Percentiles rank a stretch among this genome's conserved stretches.
Evolutionary conservation across 2,113 vertebrate species (phyloP).

Genomic region (Proteles cristata): DNA sequence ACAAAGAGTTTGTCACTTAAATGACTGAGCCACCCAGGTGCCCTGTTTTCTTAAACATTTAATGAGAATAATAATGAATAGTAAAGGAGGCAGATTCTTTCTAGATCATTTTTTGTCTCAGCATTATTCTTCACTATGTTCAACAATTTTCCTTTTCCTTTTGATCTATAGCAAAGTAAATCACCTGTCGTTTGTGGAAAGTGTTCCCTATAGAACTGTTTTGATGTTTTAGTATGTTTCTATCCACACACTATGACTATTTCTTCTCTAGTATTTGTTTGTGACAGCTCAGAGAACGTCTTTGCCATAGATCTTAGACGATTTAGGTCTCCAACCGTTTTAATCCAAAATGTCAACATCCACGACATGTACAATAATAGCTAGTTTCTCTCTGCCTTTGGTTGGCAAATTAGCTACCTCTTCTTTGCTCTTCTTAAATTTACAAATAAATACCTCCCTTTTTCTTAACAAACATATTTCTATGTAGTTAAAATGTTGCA

Average conservation of each 20-base stretch:
- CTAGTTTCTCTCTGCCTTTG: background rate
- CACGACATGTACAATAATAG: background rate
- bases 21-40: too few relatives aligned
- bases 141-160: background rate
- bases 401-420: background rate
- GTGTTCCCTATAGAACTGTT: background rate
- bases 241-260: background rate
- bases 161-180: background rate
- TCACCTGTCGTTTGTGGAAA: background rate
- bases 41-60: background rate
- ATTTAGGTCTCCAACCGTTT: constrained; percentile 25
- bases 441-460: constrained; percentile 3
- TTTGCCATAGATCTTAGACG: background rate
- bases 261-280: constrained; percentile 46
- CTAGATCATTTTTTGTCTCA: background rate
- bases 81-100: background rate
- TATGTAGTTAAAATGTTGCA: background rate
- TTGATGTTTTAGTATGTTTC: background rate
- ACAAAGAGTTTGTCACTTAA: too few relatives aligned
- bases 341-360: background rate
- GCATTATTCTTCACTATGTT: background rate
- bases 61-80: background rate
- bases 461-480: background rate
- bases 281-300: background rate
- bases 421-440: constrained; percentile 32